Evolutionary conservation across 2,888 invertebrate species (phyloP).

Genomic region (Hyposoter dolosus): DNA sequence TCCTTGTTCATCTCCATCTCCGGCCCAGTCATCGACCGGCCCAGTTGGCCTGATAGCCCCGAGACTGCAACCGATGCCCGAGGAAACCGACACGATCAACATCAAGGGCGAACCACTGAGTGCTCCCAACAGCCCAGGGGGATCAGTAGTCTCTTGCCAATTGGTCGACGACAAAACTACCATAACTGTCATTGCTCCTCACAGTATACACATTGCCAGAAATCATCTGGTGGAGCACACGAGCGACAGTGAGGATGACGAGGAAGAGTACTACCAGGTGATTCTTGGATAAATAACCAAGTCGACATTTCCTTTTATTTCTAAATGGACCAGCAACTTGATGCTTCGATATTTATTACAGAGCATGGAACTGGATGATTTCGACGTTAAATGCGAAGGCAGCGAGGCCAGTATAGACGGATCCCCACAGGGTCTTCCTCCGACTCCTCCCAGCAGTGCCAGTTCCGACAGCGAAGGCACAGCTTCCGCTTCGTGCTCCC

Average conservation of each 20-base stretch:
- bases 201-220: conserved; percentile 76
- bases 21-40: conserved; percentile 58
- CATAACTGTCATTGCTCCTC: conserved; percentile 80
- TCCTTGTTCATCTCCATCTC: conserved; percentile 72
- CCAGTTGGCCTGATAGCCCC: conserved; percentile 54
- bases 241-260: conserved; percentile 82
- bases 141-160: conserved; percentile 88
- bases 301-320: not conserved
- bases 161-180: conserved; percentile 76
- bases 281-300: not conserved
- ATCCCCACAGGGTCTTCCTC: conserved; percentile 88
- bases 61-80: conserved; percentile 61
- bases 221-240: conserved; percentile 74
- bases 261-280: conserved; percentile 81
- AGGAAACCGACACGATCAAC: conserved; percentile 79
- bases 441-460: conserved; percentile 94
- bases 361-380: conserved; percentile 79
- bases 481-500: conserved; percentile 87
- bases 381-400: conserved; percentile 71
- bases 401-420: conserved; percentile 72
- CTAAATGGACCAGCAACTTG: not conserved
- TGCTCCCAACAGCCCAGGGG: conserved; percentile 90
- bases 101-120: conserved; percentile 93
- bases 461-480: conserved; percentile 94
- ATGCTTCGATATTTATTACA: conserved; percentile 54